Evolutionary conservation across 2,888 invertebrate genomes (phyloP).

Genomic region (Ischnura elegans): DNA sequence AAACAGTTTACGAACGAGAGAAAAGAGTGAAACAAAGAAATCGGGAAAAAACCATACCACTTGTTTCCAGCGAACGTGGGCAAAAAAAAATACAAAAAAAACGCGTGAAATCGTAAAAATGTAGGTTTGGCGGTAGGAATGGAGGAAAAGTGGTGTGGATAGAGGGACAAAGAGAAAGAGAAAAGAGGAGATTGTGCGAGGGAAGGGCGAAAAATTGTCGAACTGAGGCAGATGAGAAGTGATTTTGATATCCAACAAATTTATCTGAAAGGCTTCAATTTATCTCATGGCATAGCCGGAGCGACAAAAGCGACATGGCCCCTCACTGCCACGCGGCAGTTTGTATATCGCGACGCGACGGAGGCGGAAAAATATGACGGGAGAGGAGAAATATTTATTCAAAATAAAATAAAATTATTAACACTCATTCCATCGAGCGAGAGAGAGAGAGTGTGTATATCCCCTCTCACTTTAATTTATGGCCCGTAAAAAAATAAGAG

Average conservation of each 20-base stretch:
- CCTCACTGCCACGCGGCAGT: background rate
- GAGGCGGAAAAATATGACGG: slow-evolving; percentile 16
- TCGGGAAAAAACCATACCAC: background rate
- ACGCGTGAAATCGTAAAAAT: background rate
- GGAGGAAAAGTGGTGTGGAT: background rate
- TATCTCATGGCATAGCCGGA: background rate
- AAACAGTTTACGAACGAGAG: background rate
- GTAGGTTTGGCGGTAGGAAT: background rate
- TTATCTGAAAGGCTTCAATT: slow-evolving; percentile 30
- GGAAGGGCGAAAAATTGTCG: slow-evolving; percentile 15
- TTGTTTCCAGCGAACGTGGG: background rate
- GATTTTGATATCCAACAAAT: slow-evolving; percentile 51
- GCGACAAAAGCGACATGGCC: slow-evolving; percentile 12
- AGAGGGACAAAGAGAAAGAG: background rate
- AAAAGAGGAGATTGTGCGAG: background rate
- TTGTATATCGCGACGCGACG: background rate
- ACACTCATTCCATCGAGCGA: slow-evolving; percentile 44
- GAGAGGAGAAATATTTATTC: slow-evolving; percentile 12
- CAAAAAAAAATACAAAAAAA: background rate
- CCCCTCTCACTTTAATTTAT: slow-evolving; percentile 54
- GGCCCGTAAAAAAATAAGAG: slow-evolving; percentile 42
- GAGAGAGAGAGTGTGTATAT: background rate
- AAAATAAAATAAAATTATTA: slow-evolving; percentile 54
- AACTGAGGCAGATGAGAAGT: slow-evolving; percentile 45
- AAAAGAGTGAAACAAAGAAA: background rate